These are phyloP conservation scores for Agapostemon virescens DNA, from an alignment of 2,888 invertebrate genomes.

Conservation along the genomic window DNA sequence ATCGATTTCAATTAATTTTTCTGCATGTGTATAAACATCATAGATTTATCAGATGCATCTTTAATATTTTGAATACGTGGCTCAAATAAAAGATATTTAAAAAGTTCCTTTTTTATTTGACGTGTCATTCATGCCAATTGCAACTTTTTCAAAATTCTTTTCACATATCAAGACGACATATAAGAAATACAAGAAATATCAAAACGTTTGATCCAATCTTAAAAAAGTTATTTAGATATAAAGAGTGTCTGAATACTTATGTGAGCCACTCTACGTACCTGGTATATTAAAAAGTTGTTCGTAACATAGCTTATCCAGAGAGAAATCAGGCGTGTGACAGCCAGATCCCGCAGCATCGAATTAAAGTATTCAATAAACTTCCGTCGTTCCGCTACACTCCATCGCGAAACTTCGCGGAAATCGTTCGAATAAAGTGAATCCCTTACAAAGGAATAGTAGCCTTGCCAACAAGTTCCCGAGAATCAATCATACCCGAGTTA, in stretches of 20 bases:
- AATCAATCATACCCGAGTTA: conserved; percentile 42
- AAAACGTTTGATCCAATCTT: no score
- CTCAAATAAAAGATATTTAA: no score
- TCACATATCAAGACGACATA: no score
- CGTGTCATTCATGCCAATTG: no score
- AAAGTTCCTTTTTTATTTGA: no score
- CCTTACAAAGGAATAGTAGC: conserved; percentile 5
- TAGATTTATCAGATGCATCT: no score
- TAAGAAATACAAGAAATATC: no score
- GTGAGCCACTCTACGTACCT: background rate
- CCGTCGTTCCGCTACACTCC: background rate
- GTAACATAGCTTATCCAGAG: background rate
- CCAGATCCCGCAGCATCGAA: background rate
- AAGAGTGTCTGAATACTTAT: background rate
- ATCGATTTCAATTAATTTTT: no score
- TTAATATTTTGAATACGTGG: no score
- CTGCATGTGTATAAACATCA: no score
- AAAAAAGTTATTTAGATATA: no score
- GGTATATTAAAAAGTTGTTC: background rate
- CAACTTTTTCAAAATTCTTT: no score
- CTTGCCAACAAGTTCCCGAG: conserved; percentile 8
- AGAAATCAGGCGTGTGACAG: background rate
- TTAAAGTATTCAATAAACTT: conserved; percentile 20
- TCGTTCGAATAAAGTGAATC: conserved; percentile 11
- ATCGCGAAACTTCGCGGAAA: conserved; percentile 1